Conservation (phyloP, 2,113 vertebrate genomes). For the Lipotes vexillifer region DNA sequence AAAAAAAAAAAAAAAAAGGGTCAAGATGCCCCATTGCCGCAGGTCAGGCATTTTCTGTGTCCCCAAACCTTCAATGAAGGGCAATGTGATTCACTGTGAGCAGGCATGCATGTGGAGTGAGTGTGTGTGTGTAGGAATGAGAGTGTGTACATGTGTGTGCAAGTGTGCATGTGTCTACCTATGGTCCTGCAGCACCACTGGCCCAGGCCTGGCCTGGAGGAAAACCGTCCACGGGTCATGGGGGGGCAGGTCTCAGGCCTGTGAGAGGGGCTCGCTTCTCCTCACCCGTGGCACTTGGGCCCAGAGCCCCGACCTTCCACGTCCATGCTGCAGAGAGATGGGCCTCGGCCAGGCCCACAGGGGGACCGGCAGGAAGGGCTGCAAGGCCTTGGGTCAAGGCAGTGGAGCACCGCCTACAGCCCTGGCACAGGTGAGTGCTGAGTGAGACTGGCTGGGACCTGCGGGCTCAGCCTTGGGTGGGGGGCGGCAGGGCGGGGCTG, state of each 20-base stretch:
- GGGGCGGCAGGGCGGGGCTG: background rate
- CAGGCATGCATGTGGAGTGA: background rate
- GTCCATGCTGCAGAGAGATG: accelerated
- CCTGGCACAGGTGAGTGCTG: too few relatives aligned
- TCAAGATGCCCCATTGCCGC: too few relatives aligned
- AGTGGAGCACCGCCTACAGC: accelerated
- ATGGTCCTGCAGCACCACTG: background rate
- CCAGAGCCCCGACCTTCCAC: background rate
- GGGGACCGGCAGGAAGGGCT: too few relatives aligned
- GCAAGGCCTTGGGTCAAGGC: background rate
- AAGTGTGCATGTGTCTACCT: background rate
- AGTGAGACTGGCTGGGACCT: accelerated
- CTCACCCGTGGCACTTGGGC: background rate
- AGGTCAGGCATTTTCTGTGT: background rate
- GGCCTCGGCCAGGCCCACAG: accelerated
- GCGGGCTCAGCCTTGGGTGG: background rate
- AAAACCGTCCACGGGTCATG: background rate
- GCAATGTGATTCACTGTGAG: background rate
- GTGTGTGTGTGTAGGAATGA: background rate
- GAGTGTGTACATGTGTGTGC: too few relatives aligned
- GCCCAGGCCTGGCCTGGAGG: background rate
- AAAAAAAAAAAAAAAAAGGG: too few relatives aligned
- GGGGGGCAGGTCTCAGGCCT: background rate
- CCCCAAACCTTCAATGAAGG: background rate
- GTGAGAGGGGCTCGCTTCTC: background rate